Conservation (phyloP, 2,113 vertebrate species). For the Dromiciops gliroides region DNA sequence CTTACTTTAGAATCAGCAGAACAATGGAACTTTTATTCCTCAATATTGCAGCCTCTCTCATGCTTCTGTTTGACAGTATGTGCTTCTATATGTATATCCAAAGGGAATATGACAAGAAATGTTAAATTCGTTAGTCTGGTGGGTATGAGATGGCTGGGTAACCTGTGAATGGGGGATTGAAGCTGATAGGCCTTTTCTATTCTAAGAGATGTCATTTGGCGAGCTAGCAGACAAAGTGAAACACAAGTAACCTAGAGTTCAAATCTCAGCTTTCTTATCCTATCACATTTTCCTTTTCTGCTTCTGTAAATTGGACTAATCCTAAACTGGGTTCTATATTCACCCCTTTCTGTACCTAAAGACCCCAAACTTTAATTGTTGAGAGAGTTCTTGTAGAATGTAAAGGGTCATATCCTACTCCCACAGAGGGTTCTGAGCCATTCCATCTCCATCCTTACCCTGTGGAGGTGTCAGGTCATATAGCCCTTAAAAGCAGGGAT, state of each 20-base stretch:
- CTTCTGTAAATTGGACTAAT: background rate
- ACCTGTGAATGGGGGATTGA: conserved; percentile 30
- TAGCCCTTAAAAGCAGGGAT: background rate
- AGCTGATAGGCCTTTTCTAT: conserved; percentile 3
- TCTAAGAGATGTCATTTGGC: background rate
- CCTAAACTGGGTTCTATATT: background rate
- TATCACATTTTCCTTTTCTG: background rate
- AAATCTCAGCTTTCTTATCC: background rate
- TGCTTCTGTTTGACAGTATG: conserved; percentile 75
- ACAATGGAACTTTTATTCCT: conserved; percentile 82
- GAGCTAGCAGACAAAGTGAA: background rate
- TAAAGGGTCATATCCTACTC: background rate
- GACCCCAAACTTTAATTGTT: background rate
- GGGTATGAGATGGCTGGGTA: conserved; percentile 20
- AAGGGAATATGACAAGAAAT: conserved; percentile 60
- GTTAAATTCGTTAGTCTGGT: conserved; percentile 52
- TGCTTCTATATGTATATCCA: conserved; percentile 68
- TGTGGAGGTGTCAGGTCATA: background rate
- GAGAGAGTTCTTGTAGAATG: background rate
- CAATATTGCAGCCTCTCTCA: conserved; percentile 72
- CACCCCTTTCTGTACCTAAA: background rate
- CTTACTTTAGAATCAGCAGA: conserved; percentile 83
- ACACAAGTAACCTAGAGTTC: background rate
- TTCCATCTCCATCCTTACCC: conserved; percentile 15
- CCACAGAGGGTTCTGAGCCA: background rate